Evolutionary conservation across 1,140 invertebrate species (phyloP), one percentile per base, ranked within the genome.

Genomic region (Solenopsis fugax): DNA sequence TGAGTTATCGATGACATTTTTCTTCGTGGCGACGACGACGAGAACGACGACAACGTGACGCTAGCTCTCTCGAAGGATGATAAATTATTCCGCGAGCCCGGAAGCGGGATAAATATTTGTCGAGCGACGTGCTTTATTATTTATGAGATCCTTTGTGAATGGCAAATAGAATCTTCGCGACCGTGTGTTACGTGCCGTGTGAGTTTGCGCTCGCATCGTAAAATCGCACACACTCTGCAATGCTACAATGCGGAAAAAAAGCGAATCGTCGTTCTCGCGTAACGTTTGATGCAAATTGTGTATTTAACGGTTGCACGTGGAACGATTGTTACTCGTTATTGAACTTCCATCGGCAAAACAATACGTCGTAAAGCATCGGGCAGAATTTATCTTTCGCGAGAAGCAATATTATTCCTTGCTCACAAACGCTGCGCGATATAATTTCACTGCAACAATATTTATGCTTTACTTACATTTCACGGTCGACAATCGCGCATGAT

Each of bases 111-210:
- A 81, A 81, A 81, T 69, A 81, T 81, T 81, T 71, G 64, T 71
- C 13, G 50, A 71, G 60, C 64, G 48, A 67, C 62, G 18, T 45
- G 37, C 48, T 71, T 71, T 56, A 81, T 81, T 71, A 81, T 81
- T 81, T 71, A 81, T 71, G 37, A 37, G 64, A 29, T 45, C 50
- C 64, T 81, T 71, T 81, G 78, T 81, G 78, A 80, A 81, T 81
- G 78, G 64, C 21, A 45, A 81, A 81, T 71, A 81, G 64, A 81
- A 69, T 81, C 78, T 71, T 69, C 16, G 10, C 78, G 77, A 54
- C 18, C 34, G n/a, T 45, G 21, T 37, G 29, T 56, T 45, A 56
- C 50, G 13, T 69, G n/a, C 29, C 50, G 13, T 69, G n/a, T n/a
- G 16, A 18, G 18, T 60, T 76, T 52, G 21, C 29, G 18, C 21